A percentile compares a stretch with the other conserved stretches of the same genome.
Evolutionary conservation across 2,888 invertebrate species (phyloP).

Genomic region (Eretmocerus hayati): DNA sequence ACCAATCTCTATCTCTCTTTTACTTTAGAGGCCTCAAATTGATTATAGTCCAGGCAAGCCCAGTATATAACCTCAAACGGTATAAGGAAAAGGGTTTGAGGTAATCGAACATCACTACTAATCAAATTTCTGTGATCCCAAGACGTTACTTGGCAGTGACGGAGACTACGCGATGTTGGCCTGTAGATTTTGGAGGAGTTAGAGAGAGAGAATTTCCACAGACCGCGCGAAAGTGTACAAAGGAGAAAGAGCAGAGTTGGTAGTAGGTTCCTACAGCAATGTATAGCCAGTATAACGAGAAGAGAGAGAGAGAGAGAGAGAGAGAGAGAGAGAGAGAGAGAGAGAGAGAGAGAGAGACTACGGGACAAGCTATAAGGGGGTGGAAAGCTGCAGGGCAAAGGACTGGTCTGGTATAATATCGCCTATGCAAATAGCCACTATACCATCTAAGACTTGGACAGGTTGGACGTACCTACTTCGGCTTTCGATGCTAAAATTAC

Average conservation of each 20-base stretch:
- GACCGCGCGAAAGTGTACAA: conserved; percentile 3
- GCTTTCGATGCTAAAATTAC: conserved; percentile 24
- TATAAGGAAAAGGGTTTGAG: conserved; percentile 12
- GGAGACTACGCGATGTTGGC: conserved; percentile 7
- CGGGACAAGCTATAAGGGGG: conserved; percentile 18
- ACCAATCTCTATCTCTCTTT: not conserved
- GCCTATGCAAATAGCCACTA: conserved; percentile 47
- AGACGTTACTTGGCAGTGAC: conserved; percentile 30
- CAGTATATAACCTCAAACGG: no score
- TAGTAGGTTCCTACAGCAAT: no score
- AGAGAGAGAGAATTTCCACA: conserved; percentile 18
- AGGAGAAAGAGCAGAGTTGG: no score
- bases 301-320: not conserved
- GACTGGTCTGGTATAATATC: conserved; percentile 41
- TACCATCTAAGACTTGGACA: conserved; percentile 46
- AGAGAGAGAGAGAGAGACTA: conserved; percentile 10
- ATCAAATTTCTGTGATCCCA: conserved; percentile 46
- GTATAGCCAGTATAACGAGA: not conserved
- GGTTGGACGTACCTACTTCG: conserved; percentile 42
- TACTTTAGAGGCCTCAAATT: conserved; percentile 43
- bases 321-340: conserved; percentile 14
- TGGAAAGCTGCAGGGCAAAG: no score
- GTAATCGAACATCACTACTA: conserved; percentile 45
- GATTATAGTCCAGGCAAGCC: conserved; percentile 47
- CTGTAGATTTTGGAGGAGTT: no score